Evolutionary conservation across 1,140 invertebrate genomes (phyloP).

Genomic region (Sycophaga agraensis): DNA sequence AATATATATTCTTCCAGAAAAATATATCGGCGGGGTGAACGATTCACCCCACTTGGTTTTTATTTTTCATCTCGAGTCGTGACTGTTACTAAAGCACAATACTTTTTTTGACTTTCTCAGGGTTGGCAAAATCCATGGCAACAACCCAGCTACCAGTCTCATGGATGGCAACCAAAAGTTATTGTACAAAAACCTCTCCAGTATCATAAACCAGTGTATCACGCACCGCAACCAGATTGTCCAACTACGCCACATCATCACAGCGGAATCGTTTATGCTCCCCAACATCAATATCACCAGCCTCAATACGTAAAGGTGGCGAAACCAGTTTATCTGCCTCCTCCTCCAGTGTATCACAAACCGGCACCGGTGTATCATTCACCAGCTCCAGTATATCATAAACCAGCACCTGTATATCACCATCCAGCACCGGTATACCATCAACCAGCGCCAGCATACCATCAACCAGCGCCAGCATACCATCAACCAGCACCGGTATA

Average conservation of each 20-base stretch:
- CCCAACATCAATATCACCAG: slow-evolving; percentile 29
- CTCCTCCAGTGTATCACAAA: slow-evolving; percentile 26
- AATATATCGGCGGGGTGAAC: background rate
- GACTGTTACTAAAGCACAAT: background rate
- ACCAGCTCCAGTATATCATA: slow-evolving; percentile 22
- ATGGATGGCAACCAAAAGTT: slow-evolving; percentile 31
- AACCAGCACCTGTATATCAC: slow-evolving; percentile 25
- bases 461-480: slow-evolving; percentile 10
- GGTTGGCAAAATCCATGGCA: slow-evolving; percentile 25
- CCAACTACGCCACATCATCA: slow-evolving; percentile 4
- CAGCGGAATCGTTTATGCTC: slow-evolving; percentile 27
- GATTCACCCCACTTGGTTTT: background rate
- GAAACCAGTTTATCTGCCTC: slow-evolving; percentile 23
- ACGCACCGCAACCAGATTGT: slow-evolving; percentile 38
- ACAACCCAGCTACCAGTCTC: background rate
- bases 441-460: slow-evolving; percentile 23
- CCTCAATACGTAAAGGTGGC: slow-evolving; percentile 36
- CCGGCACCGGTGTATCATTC: slow-evolving; percentile 16
- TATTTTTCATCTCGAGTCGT: no score
- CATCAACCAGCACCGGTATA: slow-evolving; percentile 27
- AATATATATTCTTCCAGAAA: background rate
- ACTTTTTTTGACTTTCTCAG: no score
- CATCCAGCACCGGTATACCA: slow-evolving; percentile 23
- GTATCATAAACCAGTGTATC: no score
- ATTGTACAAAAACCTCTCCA: slow-evolving; percentile 43